A percentile compares a stretch with the other conserved stretches of the same genome.
These are phyloP conservation scores for Caenorhabditis latens DNA, from an alignment of 1,140 invertebrate species.

Conservation along the genomic window DNA sequence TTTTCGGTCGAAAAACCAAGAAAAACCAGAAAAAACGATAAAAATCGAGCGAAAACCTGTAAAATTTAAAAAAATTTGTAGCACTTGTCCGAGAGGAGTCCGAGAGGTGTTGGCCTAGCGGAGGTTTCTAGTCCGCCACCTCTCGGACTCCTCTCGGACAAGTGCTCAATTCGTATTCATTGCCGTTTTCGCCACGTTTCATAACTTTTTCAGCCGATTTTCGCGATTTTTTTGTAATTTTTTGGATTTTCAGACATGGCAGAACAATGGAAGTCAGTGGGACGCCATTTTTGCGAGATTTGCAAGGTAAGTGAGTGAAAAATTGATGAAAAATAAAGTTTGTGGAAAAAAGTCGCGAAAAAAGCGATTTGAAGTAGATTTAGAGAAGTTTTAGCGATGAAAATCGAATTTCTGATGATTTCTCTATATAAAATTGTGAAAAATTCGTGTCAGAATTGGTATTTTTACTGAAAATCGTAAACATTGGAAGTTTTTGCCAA, in stretches of 20 bases:
- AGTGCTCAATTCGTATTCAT: neutral
- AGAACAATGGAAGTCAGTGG: conserved; percentile 15
- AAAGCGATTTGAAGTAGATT: no score
- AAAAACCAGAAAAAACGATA: neutral
- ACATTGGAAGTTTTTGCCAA: neutral
- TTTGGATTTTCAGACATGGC: neutral
- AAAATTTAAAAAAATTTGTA: no score
- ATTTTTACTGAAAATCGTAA: neutral
- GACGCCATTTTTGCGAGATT: conserved; percentile 32
- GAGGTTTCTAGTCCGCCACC: neutral
- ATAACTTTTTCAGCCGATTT: neutral
- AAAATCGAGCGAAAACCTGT: neutral
- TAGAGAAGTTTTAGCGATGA: neutral
- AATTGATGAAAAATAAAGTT: neutral
- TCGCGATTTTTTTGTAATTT: neutral
- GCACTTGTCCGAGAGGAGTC: neutral
- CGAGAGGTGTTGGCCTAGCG: neutral
- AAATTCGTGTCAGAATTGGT: no score
- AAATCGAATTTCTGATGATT: no score
- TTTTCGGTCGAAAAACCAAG: no score
- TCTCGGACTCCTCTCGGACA: conserved; percentile 30
- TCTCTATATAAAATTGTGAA: no score
- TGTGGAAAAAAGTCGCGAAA: neutral
- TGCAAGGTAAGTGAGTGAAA: conserved; percentile 13
- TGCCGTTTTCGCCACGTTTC: neutral